These are phyloP conservation scores for Coregonus suidteri DNA, from an alignment of 2,797 vertebrate genomes.

Conservation along the genomic window DNA sequence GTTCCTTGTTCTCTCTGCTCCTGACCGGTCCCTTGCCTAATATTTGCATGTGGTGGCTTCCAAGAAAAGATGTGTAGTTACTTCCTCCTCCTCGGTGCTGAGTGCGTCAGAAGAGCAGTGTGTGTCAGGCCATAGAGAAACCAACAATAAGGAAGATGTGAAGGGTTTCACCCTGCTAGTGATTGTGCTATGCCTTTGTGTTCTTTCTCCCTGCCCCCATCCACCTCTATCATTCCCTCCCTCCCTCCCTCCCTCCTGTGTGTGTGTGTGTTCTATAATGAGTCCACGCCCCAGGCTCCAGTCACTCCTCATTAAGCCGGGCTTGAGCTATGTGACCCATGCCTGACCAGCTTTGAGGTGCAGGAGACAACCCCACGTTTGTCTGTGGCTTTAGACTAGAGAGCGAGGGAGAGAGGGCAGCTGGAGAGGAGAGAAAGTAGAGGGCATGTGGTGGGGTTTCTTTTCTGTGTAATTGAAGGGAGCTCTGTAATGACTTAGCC, in stretches of 20 bases:
- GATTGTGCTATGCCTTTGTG: constrained; percentile 7
- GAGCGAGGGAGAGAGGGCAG: not conserved
- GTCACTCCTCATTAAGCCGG: constrained; percentile 1
- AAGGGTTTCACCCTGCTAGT: constrained; percentile 22
- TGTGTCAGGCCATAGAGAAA: constrained; percentile 13
- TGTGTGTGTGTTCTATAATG: not conserved
- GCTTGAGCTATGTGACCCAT: not conserved
- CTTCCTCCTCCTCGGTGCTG: constrained; percentile 33
- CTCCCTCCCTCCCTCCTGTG: constrained; percentile 14
- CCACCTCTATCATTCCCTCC: not conserved
- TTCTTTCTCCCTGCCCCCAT: constrained; percentile 38
- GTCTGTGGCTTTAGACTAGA: not conserved
- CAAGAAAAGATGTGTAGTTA: constrained; percentile 47
- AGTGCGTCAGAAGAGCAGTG: not conserved
- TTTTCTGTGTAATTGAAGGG: constrained; percentile 36
- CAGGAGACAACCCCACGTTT: constrained; percentile 4
- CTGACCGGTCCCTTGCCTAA: constrained; percentile 22
- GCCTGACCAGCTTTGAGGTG: constrained; percentile 18
- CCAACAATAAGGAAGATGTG: constrained; percentile 16
- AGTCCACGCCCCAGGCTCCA: constrained; percentile 15
- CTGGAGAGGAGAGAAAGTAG: not conserved
- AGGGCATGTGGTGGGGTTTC: constrained; percentile 22
- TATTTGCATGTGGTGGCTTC: constrained; percentile 13
- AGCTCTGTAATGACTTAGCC: too few relatives aligned
- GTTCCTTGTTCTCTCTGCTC: not conserved